These are phyloP conservation scores for Carettochelys insculpta DNA, from an alignment of 2,113 vertebrate genomes.

Conservation along the genomic window DNA sequence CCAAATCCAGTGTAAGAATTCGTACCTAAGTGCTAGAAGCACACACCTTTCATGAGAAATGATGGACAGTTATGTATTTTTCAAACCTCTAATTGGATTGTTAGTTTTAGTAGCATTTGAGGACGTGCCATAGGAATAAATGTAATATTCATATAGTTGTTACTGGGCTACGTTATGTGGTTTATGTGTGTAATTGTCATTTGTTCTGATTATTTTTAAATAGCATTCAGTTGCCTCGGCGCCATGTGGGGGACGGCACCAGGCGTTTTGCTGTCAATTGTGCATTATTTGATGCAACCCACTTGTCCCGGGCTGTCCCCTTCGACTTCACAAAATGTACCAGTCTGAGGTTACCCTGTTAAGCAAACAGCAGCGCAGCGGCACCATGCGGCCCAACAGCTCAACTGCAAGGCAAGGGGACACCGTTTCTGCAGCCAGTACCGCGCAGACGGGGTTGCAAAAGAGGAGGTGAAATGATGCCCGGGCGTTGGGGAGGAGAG, in stretches of 20 bases:
- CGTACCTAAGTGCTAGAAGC: fast-evolving
- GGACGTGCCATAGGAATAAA: neutral
- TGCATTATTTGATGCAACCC: neutral
- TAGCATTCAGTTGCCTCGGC: neutral
- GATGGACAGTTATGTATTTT: neutral
- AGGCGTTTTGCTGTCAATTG: neutral
- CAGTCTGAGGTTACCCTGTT: neutral
- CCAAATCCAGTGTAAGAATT: neutral
- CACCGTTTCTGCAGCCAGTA: neutral
- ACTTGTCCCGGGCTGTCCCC: neutral
- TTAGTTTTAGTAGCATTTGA: neutral
- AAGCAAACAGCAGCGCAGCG: neutral
- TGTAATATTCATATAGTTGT: neutral
- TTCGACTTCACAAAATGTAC: neutral
- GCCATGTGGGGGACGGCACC: neutral
- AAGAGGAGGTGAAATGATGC: neutral
- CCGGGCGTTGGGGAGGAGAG: neutral
- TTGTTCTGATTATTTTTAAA: neutral
- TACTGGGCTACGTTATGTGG: neutral
- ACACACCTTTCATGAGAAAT: neutral
- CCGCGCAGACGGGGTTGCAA: neutral
- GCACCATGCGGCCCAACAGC: neutral
- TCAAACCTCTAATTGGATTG: neutral
- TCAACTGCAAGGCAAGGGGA: neutral
- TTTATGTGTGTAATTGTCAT: neutral